Percentiles rank a stretch among this genome's conserved stretches.
Evolutionary conservation across 1,140 invertebrate genomes (phyloP).

Genomic region (Pristionchus pacificus): DNA sequence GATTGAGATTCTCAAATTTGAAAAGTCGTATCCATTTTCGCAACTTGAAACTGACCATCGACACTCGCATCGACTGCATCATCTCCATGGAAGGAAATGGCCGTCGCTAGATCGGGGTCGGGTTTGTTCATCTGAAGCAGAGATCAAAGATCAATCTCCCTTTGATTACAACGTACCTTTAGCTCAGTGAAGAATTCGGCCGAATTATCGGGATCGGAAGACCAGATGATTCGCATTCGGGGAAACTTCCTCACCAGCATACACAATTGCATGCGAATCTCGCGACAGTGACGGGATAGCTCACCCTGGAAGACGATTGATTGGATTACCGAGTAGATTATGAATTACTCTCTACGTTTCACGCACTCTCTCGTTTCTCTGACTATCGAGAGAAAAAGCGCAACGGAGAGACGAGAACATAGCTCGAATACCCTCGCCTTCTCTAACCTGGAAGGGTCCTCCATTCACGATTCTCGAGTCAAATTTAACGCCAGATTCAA

Average conservation of each 20-base stretch:
- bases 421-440: too few relatives aligned
- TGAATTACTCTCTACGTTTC: conserved; percentile 1
- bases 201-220: conserved; percentile 37
- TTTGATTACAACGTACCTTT: conserved; percentile 37
- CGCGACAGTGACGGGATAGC: conserved; percentile 43
- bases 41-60: too few relatives aligned
- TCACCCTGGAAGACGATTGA: conserved; percentile 42
- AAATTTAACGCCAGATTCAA: conserved; percentile 54
- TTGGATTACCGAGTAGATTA: conserved; percentile 15
- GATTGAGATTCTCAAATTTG: too few relatives aligned
- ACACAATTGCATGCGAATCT: conserved; percentile 46
- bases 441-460: conserved; percentile 25
- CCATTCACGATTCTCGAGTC: conserved; percentile 36
- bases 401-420: not conserved
- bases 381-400: conserved; percentile 3
- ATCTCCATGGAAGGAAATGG: conserved; percentile 37
- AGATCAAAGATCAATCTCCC: conserved; percentile 10
- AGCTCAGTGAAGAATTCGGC: conserved; percentile 55
- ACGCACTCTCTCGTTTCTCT: not conserved
- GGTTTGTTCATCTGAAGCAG: conserved; percentile 40
- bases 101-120: conserved; percentile 43
- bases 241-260: conserved; percentile 44
- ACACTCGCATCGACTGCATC: conserved; percentile 25
- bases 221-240: conserved; percentile 43
- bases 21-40: too few relatives aligned